Evolutionary conservation across 2,888 invertebrate species (phyloP).

Genomic region (Dryococelus australis): DNA sequence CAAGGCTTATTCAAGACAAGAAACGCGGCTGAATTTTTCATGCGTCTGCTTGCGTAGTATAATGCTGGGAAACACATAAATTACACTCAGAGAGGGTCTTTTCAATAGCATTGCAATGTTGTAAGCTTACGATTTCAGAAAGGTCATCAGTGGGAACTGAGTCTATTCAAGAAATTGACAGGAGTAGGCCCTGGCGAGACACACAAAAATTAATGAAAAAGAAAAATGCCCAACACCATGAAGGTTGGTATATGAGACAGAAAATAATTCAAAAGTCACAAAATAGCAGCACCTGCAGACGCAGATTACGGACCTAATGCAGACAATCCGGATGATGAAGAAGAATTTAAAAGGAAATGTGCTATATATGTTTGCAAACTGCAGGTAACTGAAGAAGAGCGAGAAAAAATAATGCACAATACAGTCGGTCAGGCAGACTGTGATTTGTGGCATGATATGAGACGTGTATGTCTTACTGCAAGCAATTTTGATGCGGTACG

Average conservation of each 20-base stretch:
- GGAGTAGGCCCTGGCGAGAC: background rate
- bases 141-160: background rate
- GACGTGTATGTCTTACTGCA: background rate
- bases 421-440: background rate
- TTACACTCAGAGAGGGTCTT: background rate
- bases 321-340: background rate
- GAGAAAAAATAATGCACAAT: background rate
- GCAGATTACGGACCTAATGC: background rate
- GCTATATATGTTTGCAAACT: background rate
- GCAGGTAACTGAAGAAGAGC: background rate
- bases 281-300: background rate
- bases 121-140: background rate
- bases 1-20: background rate
- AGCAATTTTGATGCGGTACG: background rate
- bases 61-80: background rate
- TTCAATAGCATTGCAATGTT: background rate
- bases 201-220: background rate
- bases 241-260: background rate
- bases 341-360: background rate
- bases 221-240: background rate
- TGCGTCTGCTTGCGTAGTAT: background rate
- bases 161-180: background rate
- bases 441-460: slow-evolving; percentile 3
- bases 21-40: background rate
- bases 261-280: background rate